Percentiles rank a stretch among this genome's conserved stretches.
These are phyloP conservation scores for Prionailurus bengalensis DNA, from an alignment of 2,113 vertebrate species.

Conservation along the genomic window DNA sequence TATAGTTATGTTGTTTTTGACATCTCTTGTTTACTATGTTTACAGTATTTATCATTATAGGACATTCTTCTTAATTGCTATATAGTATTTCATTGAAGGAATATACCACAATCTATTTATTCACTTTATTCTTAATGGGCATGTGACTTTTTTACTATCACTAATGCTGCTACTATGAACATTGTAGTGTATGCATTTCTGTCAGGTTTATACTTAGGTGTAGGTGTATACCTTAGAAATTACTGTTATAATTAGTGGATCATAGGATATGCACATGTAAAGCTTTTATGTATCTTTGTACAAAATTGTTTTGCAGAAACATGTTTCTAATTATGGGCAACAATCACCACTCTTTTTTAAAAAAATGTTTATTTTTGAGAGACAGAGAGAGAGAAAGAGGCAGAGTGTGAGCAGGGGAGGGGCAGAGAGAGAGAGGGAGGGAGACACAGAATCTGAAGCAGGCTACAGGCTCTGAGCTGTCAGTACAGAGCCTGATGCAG, in stretches of 20 bases:
- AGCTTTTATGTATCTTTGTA: background rate
- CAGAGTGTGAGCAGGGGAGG: no score
- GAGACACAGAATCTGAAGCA: no score
- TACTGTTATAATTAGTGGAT: background rate
- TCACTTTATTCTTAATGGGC: background rate
- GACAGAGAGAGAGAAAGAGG: no score
- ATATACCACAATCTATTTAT: background rate
- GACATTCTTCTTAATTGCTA: background rate
- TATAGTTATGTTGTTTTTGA: background rate
- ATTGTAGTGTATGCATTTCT: background rate
- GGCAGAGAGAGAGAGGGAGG: no score
- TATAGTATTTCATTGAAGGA: background rate
- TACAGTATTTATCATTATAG: background rate
- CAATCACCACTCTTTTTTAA: background rate
- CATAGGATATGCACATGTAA: background rate
- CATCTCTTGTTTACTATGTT: background rate
- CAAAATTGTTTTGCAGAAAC: slow-evolving; percentile 17
- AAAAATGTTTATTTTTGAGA: no score
- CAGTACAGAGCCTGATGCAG: no score
- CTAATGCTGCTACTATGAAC: background rate
- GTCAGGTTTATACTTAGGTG: background rate
- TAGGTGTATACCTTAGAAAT: background rate
- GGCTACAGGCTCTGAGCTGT: no score
- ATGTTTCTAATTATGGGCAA: slow-evolving; percentile 4
- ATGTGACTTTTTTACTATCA: background rate